These are phyloP conservation scores for Agonum fuliginosum DNA, from an alignment of 2,888 invertebrate genomes.

Conservation along the genomic window DNA sequence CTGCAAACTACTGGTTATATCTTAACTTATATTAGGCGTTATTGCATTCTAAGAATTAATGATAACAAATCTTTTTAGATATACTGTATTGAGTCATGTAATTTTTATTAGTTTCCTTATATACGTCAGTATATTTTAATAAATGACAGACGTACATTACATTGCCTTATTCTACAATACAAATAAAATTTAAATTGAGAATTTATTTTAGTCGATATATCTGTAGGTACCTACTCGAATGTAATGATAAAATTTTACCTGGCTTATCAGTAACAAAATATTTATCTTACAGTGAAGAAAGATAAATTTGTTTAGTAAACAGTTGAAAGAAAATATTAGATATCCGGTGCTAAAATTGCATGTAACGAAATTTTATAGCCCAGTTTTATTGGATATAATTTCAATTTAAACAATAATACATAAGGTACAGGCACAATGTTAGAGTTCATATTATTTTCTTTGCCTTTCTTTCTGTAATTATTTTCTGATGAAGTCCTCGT, in stretches of 20 bases:
- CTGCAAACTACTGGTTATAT: slow-evolving; percentile 5
- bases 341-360: slow-evolving; percentile 16
- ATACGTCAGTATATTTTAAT: too few species aligned
- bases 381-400: background rate
- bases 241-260: slow-evolving; percentile 13
- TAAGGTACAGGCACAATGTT: background rate
- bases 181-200: too few species aligned
- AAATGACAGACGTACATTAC: too few species aligned
- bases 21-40: background rate
- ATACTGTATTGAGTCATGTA: slow-evolving; percentile 16
- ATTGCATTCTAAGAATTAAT: slow-evolving; percentile 10
- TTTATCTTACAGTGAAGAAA: slow-evolving; percentile 16
- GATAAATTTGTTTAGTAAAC: slow-evolving; percentile 38
- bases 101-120: background rate
- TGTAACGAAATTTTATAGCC: background rate
- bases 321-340: background rate
- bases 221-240: too few species aligned
- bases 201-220: too few species aligned
- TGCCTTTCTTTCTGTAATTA: background rate
- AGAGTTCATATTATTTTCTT: background rate
- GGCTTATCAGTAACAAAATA: slow-evolving; percentile 29
- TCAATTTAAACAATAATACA: background rate
- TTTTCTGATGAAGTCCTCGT: too few species aligned
- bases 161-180: too few species aligned
- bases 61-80: slow-evolving; percentile 9